Evolutionary conservation across 1,140 invertebrate species (phyloP), one percentile per base, ranked within the genome.

Genomic region (Acyrthosiphon pisum): DNA sequence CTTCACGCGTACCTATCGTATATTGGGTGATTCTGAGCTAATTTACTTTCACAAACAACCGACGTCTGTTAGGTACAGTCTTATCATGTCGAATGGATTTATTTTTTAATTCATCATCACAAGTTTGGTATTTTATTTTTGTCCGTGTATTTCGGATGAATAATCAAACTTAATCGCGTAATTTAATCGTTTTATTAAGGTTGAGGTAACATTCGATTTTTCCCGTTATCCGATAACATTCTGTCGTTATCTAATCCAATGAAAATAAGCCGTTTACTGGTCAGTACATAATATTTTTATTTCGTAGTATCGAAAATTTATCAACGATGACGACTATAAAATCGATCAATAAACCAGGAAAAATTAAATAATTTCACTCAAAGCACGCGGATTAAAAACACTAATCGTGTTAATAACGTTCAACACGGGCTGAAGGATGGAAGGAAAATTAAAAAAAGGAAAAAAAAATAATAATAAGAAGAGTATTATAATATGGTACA

Each of bases 111-210:
- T 76, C n/a, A n/a, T 18, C 30, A 18, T n/a, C 1, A 76, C 4
- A 1, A 76, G 4, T n/a, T n/a, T 68, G 8, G 0, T 68, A 18
- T 68, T 60, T 60, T 60, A 30, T 60, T 60, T 60, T 60, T 26
- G 26, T 30, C 23, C 0, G 56, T 60, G 18, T 30, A 30, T 30
- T 30, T 68, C 6, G 30, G 14, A 68, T 68, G 18, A 68, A 68
- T 68, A 68, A n/a, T n/a, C 60, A 11, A 76, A 60, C 30, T 60
- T 26, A 60, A 60, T 30, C 26, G 26, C 56, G 8, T 60, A 60
- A 68, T 68, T 76, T 76, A 76, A 76, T 76, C 60, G n/a, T n/a
- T 76, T 76, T 76, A 76, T 76, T 76, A 76, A n/a, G 60, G 60
- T 76, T 76, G 30, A 76, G 14, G 14, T 53, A 53, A 76, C 60